A percentile compares a stretch with the other conserved stretches of the same genome.
These are phyloP conservation scores for Neoseiulus cucumeris DNA, from an alignment of 1,140 invertebrate species.

Conservation along the genomic window DNA sequence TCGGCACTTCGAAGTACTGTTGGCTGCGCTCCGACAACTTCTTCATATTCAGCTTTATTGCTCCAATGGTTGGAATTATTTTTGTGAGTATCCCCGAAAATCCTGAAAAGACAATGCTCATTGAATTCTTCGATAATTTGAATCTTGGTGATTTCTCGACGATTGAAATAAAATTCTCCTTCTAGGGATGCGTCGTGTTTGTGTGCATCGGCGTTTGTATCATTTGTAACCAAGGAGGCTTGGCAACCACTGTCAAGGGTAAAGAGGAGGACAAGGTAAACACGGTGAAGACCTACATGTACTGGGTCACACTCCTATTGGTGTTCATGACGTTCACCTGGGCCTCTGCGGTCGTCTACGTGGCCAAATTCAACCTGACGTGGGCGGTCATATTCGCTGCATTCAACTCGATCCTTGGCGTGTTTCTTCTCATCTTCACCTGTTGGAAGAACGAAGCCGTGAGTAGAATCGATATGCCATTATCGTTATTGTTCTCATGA, in stretches of 20 bases:
- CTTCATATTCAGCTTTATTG: slow-evolving; percentile 79
- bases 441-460: slow-evolving; percentile 8
- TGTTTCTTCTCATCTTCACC: slow-evolving; percentile 1
- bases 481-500: too few relatives aligned
- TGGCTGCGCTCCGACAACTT: slow-evolving; percentile 68
- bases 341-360: slow-evolving; percentile 5
- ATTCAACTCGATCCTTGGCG: background rate
- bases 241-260: slow-evolving; percentile 15
- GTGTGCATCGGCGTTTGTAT: slow-evolving; percentile 17
- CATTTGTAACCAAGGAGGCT: slow-evolving; percentile 14
- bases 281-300: background rate
- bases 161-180: background rate
- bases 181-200: slow-evolving; percentile 16
- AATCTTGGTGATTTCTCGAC: too few relatives aligned
- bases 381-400: slow-evolving; percentile 5
- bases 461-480: background rate
- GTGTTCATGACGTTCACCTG: slow-evolving; percentile 11
- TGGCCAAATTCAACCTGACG: slow-evolving; percentile 2
- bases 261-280: slow-evolving; percentile 15
- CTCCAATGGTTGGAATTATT: slow-evolving; percentile 60
- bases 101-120: too few relatives aligned
- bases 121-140: too few relatives aligned
- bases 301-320: background rate
- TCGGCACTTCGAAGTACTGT: slow-evolving; percentile 64
- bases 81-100: slow-evolving; percentile 25